phyloP scores from a whole-genome alignment of 64 coral and sea anemone genomes.

The Montipora foliosa region DNA sequence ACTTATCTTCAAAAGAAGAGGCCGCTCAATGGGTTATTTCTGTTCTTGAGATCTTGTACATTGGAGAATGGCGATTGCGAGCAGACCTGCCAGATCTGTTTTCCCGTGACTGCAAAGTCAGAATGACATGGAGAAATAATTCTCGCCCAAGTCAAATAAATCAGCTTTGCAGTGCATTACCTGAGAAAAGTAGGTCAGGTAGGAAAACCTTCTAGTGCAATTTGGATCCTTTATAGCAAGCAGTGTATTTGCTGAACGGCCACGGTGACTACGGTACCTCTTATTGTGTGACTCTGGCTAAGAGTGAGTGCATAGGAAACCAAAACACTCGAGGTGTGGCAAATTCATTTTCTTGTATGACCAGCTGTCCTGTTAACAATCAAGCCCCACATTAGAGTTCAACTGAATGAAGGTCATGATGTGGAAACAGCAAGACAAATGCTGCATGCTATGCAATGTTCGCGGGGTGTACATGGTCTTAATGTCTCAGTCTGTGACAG shows the following conservation, averaged over 20 bases:
- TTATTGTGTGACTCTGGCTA: neutral
- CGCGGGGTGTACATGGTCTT: neutral
- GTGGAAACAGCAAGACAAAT: conserved; percentile 7
- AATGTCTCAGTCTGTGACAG: neutral
- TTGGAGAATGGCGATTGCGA: neutral
- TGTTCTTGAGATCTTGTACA: neutral
- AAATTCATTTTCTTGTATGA: too few relatives aligned
- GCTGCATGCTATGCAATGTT: conserved; percentile 2
- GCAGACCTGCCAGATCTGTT: neutral
- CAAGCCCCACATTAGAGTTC: conserved; percentile 1
- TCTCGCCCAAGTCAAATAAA: neutral
- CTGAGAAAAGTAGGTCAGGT: conserved; percentile 22
- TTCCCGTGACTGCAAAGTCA: conserved; percentile 45
- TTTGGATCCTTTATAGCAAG: neutral
- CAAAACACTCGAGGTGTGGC: neutral
- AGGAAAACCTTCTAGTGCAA: conserved; percentile 14
- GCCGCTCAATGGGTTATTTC: too few relatives aligned
- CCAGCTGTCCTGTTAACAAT: neutral
- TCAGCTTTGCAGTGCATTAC: conserved; percentile 9
- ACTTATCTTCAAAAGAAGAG: too few relatives aligned
- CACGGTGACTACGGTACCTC: neutral
- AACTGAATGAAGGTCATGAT: conserved; percentile 5
- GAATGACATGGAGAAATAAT: conserved; percentile 9
- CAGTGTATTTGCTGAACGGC: neutral
- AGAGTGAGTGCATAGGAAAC: too few relatives aligned